Conservation (phyloP, 2,113 vertebrate species). For the Psittacula cyanocephala region DNA sequence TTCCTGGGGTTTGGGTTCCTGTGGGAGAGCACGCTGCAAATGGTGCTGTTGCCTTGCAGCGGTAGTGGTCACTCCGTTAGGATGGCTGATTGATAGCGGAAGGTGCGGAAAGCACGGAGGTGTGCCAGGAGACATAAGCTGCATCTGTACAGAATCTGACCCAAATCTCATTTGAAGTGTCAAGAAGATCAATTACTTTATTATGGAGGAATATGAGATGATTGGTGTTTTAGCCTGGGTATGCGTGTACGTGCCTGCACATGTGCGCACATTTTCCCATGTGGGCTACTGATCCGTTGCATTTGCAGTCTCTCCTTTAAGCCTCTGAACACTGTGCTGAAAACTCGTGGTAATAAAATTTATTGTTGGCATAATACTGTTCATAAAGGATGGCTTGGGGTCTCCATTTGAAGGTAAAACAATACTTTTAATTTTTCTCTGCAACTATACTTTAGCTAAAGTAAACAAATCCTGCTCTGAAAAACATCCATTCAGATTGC, state of each 20-base stretch:
- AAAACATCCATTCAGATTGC: background rate
- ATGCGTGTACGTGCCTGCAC: background rate
- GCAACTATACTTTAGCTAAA: background rate
- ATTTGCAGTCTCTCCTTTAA: background rate
- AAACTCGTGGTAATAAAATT: background rate
- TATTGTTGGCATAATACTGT: background rate
- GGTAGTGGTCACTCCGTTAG: background rate
- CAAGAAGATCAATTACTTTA: slow-evolving; percentile 15
- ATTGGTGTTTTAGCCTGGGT: background rate
- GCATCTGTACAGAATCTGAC: background rate
- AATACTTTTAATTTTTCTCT: background rate
- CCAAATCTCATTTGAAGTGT: background rate
- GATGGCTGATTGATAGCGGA: background rate
- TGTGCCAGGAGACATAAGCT: background rate
- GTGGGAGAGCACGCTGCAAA: background rate
- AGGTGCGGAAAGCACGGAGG: background rate
- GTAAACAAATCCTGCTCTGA: background rate
- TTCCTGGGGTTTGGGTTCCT: background rate
- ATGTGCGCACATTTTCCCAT: fast-evolving
- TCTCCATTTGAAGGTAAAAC: background rate
- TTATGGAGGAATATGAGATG: background rate
- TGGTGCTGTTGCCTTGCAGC: background rate
- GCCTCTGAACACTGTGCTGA: background rate
- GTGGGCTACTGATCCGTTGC: background rate
- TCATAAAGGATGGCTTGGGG: background rate